A percentile compares a stretch with the other conserved stretches of the same genome.
These are phyloP conservation scores for Dastarcus helophoroides DNA, from an alignment of 2,888 invertebrate species.

Conservation along the genomic window DNA sequence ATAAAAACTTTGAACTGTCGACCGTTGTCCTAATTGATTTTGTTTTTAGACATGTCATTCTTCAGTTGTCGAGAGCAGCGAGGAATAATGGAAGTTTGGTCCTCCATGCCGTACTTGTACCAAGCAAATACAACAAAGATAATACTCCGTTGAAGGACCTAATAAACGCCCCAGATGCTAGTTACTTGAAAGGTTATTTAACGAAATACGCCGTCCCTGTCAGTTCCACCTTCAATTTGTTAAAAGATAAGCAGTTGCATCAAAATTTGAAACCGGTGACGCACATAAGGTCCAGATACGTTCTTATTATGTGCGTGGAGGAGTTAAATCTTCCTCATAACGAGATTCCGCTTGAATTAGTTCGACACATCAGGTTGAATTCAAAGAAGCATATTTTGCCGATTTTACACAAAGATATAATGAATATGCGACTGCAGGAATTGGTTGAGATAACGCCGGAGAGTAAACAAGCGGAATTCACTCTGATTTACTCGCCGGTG, in stretches of 20 bases:
- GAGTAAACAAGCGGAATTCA: slow-evolving; percentile 51
- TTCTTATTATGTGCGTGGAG: slow-evolving; percentile 70
- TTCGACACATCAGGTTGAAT: slow-evolving; percentile 43
- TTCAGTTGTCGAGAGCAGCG: slow-evolving; percentile 63
- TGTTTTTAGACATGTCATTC: slow-evolving; percentile 47
- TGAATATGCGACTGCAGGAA: slow-evolving; percentile 69
- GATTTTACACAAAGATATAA: slow-evolving; percentile 69
- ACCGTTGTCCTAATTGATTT: not conserved
- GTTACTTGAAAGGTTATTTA: slow-evolving; percentile 51
- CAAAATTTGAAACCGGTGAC: slow-evolving; percentile 46
- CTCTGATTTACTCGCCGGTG: slow-evolving; percentile 61
- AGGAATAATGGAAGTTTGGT: slow-evolving; percentile 75
- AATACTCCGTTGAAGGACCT: slow-evolving; percentile 47
- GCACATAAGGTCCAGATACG: slow-evolving; percentile 62
- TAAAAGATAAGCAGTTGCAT: slow-evolving; percentile 40
- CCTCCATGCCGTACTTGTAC: slow-evolving; percentile 61
- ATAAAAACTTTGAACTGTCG: no score
- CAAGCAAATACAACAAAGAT: slow-evolving; percentile 42
- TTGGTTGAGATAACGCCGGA: slow-evolving; percentile 53
- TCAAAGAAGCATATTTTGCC: slow-evolving; percentile 61
- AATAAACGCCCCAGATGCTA: slow-evolving; percentile 47
- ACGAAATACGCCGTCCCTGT: slow-evolving; percentile 66
- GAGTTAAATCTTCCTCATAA: slow-evolving; percentile 28
- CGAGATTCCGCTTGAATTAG: slow-evolving; percentile 28
- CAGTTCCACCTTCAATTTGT: slow-evolving; percentile 61